These are phyloP conservation scores for Sebastes reedi DNA, from an alignment of 2,797 vertebrate species.

Conservation along the genomic window DNA sequence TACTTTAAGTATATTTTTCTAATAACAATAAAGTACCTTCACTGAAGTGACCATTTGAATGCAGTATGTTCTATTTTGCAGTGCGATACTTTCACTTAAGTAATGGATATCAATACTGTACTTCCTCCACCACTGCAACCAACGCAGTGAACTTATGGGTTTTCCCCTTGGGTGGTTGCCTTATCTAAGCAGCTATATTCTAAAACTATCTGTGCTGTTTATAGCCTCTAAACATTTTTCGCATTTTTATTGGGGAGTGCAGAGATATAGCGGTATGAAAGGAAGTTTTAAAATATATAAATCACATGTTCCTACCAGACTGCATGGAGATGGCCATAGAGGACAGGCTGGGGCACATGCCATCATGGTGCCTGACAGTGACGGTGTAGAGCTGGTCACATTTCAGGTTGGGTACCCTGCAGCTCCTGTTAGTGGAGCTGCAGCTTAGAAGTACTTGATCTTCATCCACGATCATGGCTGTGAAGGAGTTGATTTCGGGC, in stretches of 20 bases:
- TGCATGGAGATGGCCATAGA: slow-evolving; percentile 70
- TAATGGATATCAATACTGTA: too few relatives aligned
- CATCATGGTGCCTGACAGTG: slow-evolving; percentile 67
- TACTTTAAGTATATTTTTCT: too few relatives aligned
- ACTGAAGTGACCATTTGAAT: too few relatives aligned
- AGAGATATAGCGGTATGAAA: neutral
- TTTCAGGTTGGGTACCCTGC: slow-evolving; percentile 69
- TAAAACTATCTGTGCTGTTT: neutral
- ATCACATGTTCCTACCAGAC: slow-evolving; percentile 69
- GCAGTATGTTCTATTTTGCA: too few relatives aligned
- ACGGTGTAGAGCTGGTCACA: slow-evolving; percentile 74
- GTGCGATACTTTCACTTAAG: too few relatives aligned
- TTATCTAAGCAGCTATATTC: too few relatives aligned
- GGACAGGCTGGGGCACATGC: slow-evolving; percentile 70
- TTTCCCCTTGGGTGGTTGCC: too few relatives aligned
- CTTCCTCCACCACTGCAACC: too few relatives aligned
- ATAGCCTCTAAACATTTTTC: neutral
- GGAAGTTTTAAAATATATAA: neutral
- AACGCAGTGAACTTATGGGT: too few relatives aligned
- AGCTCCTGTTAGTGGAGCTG: slow-evolving; percentile 68
- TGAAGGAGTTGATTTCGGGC: slow-evolving; percentile 65
- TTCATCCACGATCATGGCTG: slow-evolving; percentile 67
- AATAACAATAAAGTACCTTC: too few relatives aligned
- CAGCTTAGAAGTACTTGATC: slow-evolving; percentile 72
- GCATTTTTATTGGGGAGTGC: neutral